phyloP scores from a whole-genome alignment of 2,797 vertebrate species.

The Natrix natrix region DNA sequence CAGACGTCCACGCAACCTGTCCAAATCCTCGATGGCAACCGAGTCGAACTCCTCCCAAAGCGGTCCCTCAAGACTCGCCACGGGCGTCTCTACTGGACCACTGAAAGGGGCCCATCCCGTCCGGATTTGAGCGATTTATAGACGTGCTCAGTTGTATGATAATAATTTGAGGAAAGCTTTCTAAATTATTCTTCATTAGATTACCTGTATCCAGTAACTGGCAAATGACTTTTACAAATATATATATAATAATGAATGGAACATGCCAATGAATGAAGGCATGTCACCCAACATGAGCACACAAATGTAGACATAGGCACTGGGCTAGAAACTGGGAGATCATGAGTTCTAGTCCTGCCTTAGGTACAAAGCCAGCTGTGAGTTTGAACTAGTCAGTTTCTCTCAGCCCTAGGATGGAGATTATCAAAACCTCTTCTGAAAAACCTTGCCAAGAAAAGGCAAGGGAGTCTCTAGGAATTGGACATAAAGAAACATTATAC shows the following conservation, averaged over 20 bases:
- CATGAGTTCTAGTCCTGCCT: not conserved
- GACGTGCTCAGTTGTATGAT: not conserved
- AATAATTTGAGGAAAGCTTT: not conserved
- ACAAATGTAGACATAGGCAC: not conserved
- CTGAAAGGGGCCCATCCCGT: no score
- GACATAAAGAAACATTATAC: no score
- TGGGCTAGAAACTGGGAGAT: not conserved
- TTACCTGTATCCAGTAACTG: not conserved
- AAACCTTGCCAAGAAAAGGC: not conserved
- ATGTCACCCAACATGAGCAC: not conserved
- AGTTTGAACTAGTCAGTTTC: not conserved
- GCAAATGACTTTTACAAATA: not conserved
- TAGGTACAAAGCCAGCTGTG: not conserved
- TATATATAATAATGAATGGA: not conserved
- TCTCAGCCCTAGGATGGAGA: not conserved
- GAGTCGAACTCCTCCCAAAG: no score
- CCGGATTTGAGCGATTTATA: no score
- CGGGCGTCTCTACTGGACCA: no score
- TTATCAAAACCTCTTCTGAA: not conserved
- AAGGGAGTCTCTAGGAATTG: not conserved
- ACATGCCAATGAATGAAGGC: not conserved
- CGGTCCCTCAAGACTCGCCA: no score
- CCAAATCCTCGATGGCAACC: no score
- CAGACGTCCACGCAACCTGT: no score
- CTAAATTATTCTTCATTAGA: not conserved